phyloP scores from a whole-genome alignment of 2,888 invertebrate species.

The Volucella zonaria region DNA sequence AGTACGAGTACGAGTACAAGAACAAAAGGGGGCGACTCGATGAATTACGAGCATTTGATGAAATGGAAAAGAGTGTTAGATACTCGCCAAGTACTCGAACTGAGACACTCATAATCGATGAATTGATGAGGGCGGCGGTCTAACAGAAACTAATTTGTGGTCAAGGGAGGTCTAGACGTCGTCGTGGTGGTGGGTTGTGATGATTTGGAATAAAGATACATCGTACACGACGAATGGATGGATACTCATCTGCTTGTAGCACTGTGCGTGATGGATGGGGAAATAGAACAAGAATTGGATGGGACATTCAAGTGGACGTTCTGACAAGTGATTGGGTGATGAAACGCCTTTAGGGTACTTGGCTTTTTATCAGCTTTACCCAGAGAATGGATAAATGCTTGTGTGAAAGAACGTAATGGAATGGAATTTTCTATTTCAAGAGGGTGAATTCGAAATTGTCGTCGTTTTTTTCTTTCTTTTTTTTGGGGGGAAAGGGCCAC shows the following conservation, averaged over 20 bases:
- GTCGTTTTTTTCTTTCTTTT: no score
- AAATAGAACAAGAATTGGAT: slow-evolving; percentile 19
- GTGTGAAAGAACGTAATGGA: neutral
- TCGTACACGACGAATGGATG: neutral
- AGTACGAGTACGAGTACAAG: no score
- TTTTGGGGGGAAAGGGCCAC: no score
- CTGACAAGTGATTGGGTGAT: slow-evolving; percentile 31
- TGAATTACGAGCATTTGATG: slow-evolving; percentile 25
- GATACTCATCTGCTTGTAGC: neutral
- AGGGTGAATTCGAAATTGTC: neutral
- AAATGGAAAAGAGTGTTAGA: neutral
- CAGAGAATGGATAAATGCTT: neutral
- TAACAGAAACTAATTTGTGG: neutral
- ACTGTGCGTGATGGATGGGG: slow-evolving; percentile 2
- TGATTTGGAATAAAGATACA: no score
- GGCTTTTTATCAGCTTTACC: slow-evolving; percentile 4
- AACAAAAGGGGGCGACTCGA: slow-evolving; percentile 27
- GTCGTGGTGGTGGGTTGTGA: no score
- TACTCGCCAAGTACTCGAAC: no score
- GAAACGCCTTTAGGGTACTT: slow-evolving; percentile 21
- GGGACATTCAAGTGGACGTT: slow-evolving; percentile 35
- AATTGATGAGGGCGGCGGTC: slow-evolving; percentile 19
- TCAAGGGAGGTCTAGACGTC: neutral
- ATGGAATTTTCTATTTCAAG: neutral
- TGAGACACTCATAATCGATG: slow-evolving; percentile 10